phyloP scores from a whole-genome alignment of 2,888 invertebrate genomes.

The Athalia rosae region DNA sequence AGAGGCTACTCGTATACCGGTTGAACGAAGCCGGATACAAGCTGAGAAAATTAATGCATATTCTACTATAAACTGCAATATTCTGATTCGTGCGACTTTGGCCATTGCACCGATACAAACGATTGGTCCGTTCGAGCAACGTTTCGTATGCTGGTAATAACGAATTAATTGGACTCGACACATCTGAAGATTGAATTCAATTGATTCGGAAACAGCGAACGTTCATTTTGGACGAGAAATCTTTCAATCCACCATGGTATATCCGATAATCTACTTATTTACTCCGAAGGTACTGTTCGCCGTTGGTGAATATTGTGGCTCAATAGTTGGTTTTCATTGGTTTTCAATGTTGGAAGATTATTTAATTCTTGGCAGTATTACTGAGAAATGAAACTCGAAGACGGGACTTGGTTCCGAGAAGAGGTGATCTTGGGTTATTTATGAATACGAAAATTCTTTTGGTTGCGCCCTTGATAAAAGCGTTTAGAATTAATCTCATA shows the following conservation, averaged over 20 bases:
- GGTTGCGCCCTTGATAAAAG: conserved; percentile 8
- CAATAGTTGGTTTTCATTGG: no score
- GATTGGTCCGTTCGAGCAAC: not conserved
- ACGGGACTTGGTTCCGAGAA: conserved; percentile 23
- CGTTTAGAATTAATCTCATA: conserved; percentile 28
- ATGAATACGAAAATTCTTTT: conserved; percentile 18
- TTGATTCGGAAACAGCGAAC: no score
- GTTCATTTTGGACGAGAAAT: no score
- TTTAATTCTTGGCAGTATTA: no score
- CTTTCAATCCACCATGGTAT: no score
- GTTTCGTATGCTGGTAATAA: no score
- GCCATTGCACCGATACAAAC: not conserved
- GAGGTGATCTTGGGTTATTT: conserved; percentile 35
- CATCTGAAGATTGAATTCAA: no score
- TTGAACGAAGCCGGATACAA: conserved; percentile 32
- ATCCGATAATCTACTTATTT: no score
- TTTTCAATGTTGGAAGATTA: no score
- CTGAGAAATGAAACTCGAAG: not conserved
- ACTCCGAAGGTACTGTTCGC: no score
- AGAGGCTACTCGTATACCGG: conserved; percentile 31
- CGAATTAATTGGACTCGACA: no score
- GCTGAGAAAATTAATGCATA: conserved; percentile 23
- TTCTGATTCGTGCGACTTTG: not conserved
- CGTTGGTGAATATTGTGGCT: no score
- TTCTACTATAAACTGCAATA: conserved; percentile 16